These are phyloP conservation scores for Pagetopsis macropterus DNA, from an alignment of 2,797 vertebrate genomes.

Conservation along the genomic window DNA sequence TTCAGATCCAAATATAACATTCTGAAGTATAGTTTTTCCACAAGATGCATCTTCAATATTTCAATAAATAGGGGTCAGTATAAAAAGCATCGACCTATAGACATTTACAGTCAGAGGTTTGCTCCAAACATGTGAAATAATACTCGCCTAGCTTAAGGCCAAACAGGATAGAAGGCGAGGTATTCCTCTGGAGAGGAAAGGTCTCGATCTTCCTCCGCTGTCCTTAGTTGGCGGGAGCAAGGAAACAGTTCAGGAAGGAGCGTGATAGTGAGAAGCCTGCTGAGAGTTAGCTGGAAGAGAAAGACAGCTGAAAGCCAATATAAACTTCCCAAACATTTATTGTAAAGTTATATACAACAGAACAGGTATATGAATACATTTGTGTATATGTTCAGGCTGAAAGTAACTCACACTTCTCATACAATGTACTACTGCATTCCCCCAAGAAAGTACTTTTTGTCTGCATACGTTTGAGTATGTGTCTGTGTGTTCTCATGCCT, in stretches of 20 bases:
- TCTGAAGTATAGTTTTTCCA: not conserved
- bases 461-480: not conserved
- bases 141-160: conserved; percentile 7
- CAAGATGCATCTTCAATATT: not conserved
- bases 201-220: conserved; percentile 25
- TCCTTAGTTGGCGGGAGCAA: not conserved
- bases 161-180: conserved; percentile 36
- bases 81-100: not conserved
- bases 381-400: too few relatives aligned
- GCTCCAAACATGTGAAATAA: conserved; percentile 41
- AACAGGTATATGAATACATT: not conserved
- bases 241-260: conserved; percentile 54
- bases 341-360: not conserved
- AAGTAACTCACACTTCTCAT: not conserved
- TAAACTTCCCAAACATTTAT: not conserved
- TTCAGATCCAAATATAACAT: too few relatives aligned
- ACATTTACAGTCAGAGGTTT: conserved; percentile 9
- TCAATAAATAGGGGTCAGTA: not conserved
- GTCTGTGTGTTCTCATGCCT: conserved; percentile 2
- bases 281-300: conserved; percentile 24
- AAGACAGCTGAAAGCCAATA: conserved; percentile 10
- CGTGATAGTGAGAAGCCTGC: conserved; percentile 45
- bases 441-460: not conserved
- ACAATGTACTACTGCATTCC: not conserved
- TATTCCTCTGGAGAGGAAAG: conserved; percentile 38